phyloP scores from a whole-genome alignment of 2,888 invertebrate species.

The Drosophila kanekoi region DNA sequence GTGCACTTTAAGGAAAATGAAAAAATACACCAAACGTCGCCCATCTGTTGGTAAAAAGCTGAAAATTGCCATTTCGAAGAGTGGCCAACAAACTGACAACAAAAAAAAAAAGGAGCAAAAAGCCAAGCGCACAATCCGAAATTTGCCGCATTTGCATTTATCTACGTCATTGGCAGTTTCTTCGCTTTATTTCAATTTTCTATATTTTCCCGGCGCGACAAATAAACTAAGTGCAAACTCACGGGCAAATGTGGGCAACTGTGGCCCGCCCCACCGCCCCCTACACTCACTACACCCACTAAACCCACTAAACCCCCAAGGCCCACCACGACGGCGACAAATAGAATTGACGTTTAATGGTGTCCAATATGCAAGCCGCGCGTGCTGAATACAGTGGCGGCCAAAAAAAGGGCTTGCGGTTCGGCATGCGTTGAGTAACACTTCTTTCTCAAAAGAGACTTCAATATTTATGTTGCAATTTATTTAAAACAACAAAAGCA shows the following conservation, averaged over 20 bases:
- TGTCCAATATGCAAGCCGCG: constrained; percentile 64
- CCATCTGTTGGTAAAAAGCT: constrained; percentile 48
- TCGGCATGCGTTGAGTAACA: no score
- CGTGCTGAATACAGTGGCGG: constrained; percentile 44
- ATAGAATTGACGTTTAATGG: constrained; percentile 75
- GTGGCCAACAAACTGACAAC: constrained; percentile 26
- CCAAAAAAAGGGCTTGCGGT: background rate
- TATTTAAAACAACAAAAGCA: no score
- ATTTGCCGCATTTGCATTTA: constrained; percentile 76
- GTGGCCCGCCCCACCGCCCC: constrained; percentile 8
- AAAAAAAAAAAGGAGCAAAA: background rate
- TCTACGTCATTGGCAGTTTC: constrained; percentile 76
- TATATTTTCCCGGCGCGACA: constrained; percentile 37
- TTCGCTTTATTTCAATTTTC: constrained; percentile 78
- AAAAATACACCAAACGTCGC: constrained; percentile 6
- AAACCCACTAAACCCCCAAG: background rate
- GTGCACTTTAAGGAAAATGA: constrained; percentile 41
- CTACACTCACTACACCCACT: background rate
- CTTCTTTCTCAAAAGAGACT: no score
- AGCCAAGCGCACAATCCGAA: constrained; percentile 62
- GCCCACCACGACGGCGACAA: constrained; percentile 47
- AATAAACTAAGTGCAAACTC: constrained; percentile 79
- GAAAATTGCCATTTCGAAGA: constrained; percentile 43
- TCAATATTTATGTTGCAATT: no score
- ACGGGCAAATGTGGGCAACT: constrained; percentile 36